phyloP scores from a whole-genome alignment of 1,140 invertebrate genomes.

The Antheraea pernyi region DNA sequence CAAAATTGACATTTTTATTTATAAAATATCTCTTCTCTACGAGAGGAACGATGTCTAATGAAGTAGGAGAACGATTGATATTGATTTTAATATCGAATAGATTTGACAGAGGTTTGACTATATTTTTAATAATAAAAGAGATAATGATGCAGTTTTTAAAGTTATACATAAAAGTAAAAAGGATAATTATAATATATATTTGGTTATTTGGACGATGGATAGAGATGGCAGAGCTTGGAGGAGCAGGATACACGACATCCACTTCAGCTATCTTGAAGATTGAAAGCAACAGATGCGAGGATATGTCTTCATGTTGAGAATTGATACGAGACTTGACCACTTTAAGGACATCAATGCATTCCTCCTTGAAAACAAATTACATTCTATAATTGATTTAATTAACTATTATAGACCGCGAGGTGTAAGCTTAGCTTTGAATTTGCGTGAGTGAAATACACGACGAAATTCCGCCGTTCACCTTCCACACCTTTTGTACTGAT shows the following conservation, averaged over 20 bases:
- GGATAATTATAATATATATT: constrained; percentile 53
- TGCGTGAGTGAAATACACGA: too few species aligned
- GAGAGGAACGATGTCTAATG: too few species aligned
- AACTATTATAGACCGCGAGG: too few species aligned
- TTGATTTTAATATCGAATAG: constrained; percentile 41
- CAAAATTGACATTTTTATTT: too few species aligned
- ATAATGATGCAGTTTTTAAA: constrained; percentile 33
- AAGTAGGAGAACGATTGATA: constrained; percentile 10
- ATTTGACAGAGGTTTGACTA: too few species aligned
- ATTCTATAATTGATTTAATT: too few species aligned
- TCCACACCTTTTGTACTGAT: too few species aligned
- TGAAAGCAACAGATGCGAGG: constrained; percentile 90
- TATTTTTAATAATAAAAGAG: constrained; percentile 34
- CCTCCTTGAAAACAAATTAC: constrained; percentile 89
- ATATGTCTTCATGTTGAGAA: constrained; percentile 89
- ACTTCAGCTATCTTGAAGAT: constrained; percentile 96
- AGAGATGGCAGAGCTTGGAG: constrained; percentile 56
- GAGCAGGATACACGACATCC: constrained; percentile 83
- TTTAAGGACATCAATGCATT: constrained; percentile 89
- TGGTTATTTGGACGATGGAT: constrained; percentile 39
- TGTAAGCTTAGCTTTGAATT: too few species aligned
- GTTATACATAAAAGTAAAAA: too few species aligned
- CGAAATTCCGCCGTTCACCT: too few species aligned
- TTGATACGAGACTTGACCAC: constrained; percentile 91
- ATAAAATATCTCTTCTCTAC: too few species aligned